These are phyloP conservation scores for Leptinotarsa tumamoca DNA, from an alignment of 2,888 invertebrate species.

Conservation along the genomic window DNA sequence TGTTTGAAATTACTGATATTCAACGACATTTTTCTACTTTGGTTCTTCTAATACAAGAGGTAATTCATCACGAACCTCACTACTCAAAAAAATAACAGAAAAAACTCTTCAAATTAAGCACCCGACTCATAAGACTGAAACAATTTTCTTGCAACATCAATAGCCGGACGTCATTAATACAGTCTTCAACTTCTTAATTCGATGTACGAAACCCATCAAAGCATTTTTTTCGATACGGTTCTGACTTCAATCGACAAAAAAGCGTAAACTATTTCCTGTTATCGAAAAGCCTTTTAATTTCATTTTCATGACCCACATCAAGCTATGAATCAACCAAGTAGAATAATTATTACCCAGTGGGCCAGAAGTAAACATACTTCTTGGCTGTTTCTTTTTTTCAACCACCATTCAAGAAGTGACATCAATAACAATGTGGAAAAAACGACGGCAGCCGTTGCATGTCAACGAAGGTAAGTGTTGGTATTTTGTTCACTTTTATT, in stretches of 20 bases:
- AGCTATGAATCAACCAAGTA: not conserved
- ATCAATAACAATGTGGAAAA: constrained; percentile 14
- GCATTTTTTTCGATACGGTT: not conserved
- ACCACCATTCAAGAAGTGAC: not conserved
- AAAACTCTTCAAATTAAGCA: too few species aligned
- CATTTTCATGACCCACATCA: constrained; percentile 20
- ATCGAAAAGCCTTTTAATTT: not conserved
- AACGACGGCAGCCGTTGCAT: not conserved
- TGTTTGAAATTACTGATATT: too few species aligned
- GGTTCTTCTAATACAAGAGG: too few species aligned
- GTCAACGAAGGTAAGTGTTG: constrained; percentile 12
- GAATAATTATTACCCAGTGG: constrained; percentile 7
- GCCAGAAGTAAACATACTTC: constrained; percentile 10
- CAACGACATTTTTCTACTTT: too few species aligned
- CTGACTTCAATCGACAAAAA: not conserved
- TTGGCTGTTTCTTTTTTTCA: not conserved
- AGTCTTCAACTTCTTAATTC: not conserved
- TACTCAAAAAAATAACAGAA: too few species aligned
- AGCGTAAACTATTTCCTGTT: not conserved
- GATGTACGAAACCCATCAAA: not conserved
- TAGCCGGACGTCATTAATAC: not conserved
- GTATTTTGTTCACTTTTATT: not conserved
- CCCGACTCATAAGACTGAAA: too few species aligned
- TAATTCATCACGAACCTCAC: too few species aligned
- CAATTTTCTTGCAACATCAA: too few species aligned